Evolutionary conservation across 1,140 invertebrate genomes (phyloP).

Genomic region (Anastatus disparis): DNA sequence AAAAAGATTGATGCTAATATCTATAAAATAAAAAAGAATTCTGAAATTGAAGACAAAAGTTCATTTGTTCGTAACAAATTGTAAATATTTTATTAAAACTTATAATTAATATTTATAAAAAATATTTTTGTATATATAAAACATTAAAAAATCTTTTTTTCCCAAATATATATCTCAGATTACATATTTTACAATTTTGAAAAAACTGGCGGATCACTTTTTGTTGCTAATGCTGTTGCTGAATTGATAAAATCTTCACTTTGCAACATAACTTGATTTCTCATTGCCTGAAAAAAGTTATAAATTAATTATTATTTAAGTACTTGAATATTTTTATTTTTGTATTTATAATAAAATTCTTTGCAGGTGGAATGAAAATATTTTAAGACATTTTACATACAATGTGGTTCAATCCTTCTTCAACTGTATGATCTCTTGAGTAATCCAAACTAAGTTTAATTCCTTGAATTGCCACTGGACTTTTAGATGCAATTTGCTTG

Average conservation of each 20-base stretch:
- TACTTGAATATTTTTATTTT: constrained; percentile 34
- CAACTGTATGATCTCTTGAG: constrained; percentile 86
- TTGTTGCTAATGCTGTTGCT: constrained; percentile 78
- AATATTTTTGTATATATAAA: constrained; percentile 16
- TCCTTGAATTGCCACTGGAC: constrained; percentile 93
- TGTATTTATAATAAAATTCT: no score
- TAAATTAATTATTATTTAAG: constrained; percentile 18
- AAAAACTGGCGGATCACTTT: constrained; percentile 74
- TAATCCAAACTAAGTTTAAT: constrained; percentile 88
- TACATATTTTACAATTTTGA: constrained; percentile 74
- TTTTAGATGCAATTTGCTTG: constrained; percentile 85
- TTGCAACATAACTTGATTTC: constrained; percentile 88
- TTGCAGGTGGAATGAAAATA: constrained; percentile 51
- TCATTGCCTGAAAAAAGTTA: constrained; percentile 72
- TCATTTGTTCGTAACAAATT: neutral
- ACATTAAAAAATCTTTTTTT: neutral
- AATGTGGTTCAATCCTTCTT: constrained; percentile 88
- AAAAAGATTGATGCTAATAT: no score
- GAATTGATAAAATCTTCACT: constrained; percentile 91
- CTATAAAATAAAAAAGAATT: no score
- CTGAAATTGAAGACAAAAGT: no score
- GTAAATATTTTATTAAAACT: neutral
- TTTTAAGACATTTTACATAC: constrained; percentile 63
- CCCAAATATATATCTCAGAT: neutral
- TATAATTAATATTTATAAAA: constrained; percentile 1